These are phyloP conservation scores for Thymallus thymallus DNA, from an alignment of 2,113 vertebrate genomes.

Conservation along the genomic window DNA sequence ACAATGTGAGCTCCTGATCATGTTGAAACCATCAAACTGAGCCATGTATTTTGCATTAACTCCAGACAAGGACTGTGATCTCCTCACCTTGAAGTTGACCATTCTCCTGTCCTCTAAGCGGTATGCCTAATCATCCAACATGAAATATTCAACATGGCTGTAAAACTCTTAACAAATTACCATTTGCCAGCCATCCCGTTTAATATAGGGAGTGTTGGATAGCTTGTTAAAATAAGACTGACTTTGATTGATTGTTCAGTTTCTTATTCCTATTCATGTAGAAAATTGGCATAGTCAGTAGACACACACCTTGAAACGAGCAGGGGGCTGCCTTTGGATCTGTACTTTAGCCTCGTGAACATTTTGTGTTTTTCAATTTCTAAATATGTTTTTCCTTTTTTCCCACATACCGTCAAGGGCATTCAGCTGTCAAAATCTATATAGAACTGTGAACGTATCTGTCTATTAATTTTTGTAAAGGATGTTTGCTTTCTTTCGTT, in stretches of 20 bases:
- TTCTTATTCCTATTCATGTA: conserved; percentile 71
- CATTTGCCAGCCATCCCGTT: conserved; percentile 57
- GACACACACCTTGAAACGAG: conserved; percentile 58
- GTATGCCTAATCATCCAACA: conserved; percentile 54
- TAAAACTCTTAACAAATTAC: conserved; percentile 54
- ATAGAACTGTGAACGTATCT: not conserved
- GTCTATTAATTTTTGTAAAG: not conserved
- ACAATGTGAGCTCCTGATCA: not conserved
- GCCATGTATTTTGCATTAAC: conserved; percentile 50
- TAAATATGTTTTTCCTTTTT: not conserved
- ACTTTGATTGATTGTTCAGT: conserved; percentile 76
- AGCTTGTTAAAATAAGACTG: conserved; percentile 60
- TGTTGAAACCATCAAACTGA: conserved; percentile 44
- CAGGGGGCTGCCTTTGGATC: conserved; percentile 22
- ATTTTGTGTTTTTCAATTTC: conserved; percentile 14
- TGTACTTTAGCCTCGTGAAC: conserved; percentile 16
- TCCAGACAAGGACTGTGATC: conserved; percentile 46
- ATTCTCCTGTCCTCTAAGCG: conserved; percentile 23
- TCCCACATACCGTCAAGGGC: not conserved
- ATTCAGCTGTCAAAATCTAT: not conserved
- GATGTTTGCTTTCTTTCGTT: not conserved
- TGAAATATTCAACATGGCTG: conserved; percentile 59
- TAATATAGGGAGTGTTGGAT: conserved; percentile 55
- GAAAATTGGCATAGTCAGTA: conserved; percentile 69
- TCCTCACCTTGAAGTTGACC: conserved; percentile 57